phyloP scores from a whole-genome alignment of 2,797 vertebrate species.

The Myotis myotis region DNA sequence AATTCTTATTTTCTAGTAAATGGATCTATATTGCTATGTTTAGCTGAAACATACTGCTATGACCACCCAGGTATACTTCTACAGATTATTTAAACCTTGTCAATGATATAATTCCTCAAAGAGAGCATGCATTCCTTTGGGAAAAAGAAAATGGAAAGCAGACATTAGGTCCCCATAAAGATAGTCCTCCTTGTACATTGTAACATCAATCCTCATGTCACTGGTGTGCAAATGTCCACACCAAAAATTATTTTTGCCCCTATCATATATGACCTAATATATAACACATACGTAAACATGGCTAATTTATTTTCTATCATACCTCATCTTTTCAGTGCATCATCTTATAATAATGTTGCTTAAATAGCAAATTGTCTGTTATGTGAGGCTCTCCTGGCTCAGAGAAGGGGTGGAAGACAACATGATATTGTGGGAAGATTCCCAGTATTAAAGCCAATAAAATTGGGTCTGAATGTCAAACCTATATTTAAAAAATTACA shows the following conservation, averaged over 20 bases:
- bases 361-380: neutral
- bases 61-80: neutral
- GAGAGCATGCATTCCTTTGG: neutral
- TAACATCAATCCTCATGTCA: neutral
- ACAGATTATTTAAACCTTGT: neutral
- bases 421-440: neutral
- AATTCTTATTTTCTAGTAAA: neutral
- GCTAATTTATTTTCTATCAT: neutral
- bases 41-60: neutral
- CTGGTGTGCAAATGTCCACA: neutral
- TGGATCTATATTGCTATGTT: neutral
- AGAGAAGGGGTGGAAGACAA: neutral
- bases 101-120: neutral
- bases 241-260: neutral
- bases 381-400: neutral
- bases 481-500: neutral
- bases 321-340: neutral
- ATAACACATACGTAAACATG: neutral
- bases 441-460: neutral
- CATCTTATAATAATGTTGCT: neutral
- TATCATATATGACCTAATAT: neutral
- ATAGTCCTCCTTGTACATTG: neutral
- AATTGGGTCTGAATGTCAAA: neutral
- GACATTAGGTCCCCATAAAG: neutral
- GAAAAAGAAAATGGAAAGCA: neutral